Evolutionary conservation across 2,797 vertebrate genomes (phyloP).

Genomic region (Odontamblyopus lacepedii): DNA sequence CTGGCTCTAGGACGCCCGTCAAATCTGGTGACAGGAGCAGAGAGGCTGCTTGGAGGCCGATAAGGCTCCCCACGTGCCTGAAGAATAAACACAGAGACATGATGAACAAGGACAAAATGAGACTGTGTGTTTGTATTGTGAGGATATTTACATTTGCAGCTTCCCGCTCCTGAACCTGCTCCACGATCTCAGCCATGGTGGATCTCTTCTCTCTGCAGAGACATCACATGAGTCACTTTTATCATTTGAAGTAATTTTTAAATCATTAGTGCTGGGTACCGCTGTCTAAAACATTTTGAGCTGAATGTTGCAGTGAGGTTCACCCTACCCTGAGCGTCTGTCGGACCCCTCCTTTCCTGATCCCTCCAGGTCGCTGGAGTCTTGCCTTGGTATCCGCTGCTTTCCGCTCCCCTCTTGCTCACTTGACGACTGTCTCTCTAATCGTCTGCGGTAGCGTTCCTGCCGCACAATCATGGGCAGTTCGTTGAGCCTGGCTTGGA

Average conservation of each 20-base stretch:
- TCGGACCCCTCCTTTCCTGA: conserved; percentile 80
- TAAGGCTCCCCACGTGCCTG: conserved; percentile 82
- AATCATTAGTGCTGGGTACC: conserved; percentile 22
- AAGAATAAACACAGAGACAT: neutral
- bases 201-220: conserved; percentile 80
- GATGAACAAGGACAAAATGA: neutral
- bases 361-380: conserved; percentile 86
- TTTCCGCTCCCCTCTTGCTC: conserved; percentile 83
- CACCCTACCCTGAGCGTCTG: conserved; percentile 78
- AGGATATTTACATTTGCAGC: conserved; percentile 75
- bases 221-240: conserved; percentile 40
- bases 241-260: conserved; percentile 14
- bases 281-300: conserved; percentile 25
- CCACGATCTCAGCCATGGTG: conserved; percentile 91
- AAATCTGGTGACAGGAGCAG: conserved; percentile 84
- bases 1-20: conserved; percentile 88
- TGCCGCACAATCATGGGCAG: conserved; percentile 76
- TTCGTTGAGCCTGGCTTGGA: conserved; percentile 79
- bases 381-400: conserved; percentile 83
- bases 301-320: conserved; percentile 20
- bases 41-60: conserved; percentile 82
- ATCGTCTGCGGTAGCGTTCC: conserved; percentile 78
- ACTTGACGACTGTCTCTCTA: conserved; percentile 81
- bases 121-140: neutral
- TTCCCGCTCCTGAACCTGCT: conserved; percentile 91